Conservation (phyloP, 2,797 vertebrate species). For the Myotis findleyi region DNA sequence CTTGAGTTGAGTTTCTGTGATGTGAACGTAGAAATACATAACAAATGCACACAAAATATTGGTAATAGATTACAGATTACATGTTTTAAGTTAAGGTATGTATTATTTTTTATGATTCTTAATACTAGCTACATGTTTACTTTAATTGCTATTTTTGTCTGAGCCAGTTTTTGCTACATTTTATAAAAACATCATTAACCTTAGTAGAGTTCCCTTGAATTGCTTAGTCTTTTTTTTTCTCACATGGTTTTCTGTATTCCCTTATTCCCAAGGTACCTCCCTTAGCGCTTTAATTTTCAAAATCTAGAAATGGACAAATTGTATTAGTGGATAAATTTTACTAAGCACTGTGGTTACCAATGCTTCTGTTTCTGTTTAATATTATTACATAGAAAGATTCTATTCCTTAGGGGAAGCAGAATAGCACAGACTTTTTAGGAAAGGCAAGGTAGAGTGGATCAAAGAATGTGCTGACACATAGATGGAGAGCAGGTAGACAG, state of each 20-base stretch:
- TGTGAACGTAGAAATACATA: neutral
- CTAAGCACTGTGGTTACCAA: neutral
- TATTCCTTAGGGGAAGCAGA: neutral
- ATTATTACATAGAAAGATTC: neutral
- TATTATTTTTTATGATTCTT: neutral
- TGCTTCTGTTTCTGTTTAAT: neutral
- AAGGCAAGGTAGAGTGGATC: neutral
- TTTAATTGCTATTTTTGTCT: neutral
- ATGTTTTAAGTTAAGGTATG: neutral
- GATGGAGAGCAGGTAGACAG: neutral
- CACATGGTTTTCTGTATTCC: neutral
- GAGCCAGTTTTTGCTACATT: neutral
- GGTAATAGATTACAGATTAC: neutral
- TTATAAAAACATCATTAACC: neutral
- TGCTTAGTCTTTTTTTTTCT: neutral
- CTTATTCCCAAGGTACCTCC: neutral
- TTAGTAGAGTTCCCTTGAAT: neutral
- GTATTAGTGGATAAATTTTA: neutral
- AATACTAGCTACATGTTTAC: constrained; percentile 6
- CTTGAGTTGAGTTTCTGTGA: neutral
- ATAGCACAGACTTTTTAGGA: neutral
- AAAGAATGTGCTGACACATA: neutral
- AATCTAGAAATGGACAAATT: neutral
- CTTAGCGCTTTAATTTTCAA: constrained; percentile 17
- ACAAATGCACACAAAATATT: constrained; percentile 19